phyloP scores from a whole-genome alignment of 2,113 vertebrate species.

The Ptyas mucosa region DNA sequence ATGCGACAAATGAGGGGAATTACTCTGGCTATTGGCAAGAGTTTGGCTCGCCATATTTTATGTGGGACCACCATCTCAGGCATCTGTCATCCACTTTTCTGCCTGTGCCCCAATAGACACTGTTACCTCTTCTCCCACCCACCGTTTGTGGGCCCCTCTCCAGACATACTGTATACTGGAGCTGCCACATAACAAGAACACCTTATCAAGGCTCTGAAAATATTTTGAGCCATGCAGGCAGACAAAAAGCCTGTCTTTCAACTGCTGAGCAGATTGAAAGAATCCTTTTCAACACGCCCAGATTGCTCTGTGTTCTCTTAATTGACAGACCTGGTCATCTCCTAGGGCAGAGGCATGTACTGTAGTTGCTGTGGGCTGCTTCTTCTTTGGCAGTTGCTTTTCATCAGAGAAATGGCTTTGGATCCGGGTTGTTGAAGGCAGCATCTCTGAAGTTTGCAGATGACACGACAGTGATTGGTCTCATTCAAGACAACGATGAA shows the following conservation, averaged over 20 bases:
- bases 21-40: conserved; percentile 72
- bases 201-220: conserved; percentile 88
- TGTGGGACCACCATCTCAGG: conserved; percentile 76
- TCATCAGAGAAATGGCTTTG: conserved; percentile 83
- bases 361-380: conserved; percentile 75
- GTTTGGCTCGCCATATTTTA: not conserved
- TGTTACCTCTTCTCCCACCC: conserved; percentile 78
- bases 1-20: conserved; percentile 57
- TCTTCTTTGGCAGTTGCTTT: conserved; percentile 81
- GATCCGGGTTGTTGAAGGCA: conserved; percentile 73
- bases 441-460: conserved; percentile 42
- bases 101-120: conserved; percentile 76
- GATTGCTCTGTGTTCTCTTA: conserved; percentile 90
- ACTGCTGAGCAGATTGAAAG: conserved; percentile 72
- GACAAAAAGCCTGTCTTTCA: conserved; percentile 89
- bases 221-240: conserved; percentile 92
- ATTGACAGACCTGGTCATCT: conserved; percentile 82
- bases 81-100: conserved; percentile 76
- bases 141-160: conserved; percentile 70
- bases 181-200: conserved; percentile 83
- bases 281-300: conserved; percentile 91
- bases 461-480: too few relatives aligned
- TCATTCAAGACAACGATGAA: too few relatives aligned
- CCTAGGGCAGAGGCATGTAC: conserved; percentile 81
- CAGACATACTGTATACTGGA: conserved; percentile 68